These are phyloP conservation scores for Apocrypta bakeri DNA, from an alignment of 1,140 invertebrate species.

Conservation along the genomic window DNA sequence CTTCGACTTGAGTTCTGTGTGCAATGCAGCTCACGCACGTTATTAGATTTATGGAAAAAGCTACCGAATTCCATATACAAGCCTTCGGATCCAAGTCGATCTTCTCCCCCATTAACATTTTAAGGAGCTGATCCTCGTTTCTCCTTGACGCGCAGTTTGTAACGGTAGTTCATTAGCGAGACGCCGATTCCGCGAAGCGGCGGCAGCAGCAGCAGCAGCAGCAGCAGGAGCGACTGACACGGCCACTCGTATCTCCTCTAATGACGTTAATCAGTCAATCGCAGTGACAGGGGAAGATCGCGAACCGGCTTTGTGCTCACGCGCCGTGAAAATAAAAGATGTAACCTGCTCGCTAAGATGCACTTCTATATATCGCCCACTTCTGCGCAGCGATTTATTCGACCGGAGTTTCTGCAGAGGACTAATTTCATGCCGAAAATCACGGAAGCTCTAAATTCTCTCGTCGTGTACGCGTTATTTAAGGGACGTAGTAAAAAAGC, in stretches of 20 bases:
- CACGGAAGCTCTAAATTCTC: not conserved
- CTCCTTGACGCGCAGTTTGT: not conserved
- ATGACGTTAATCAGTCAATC: constrained; percentile 63
- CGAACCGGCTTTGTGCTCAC: constrained; percentile 6
- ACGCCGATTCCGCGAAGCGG: not conserved
- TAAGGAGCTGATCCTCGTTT: constrained; percentile 46
- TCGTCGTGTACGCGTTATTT: not conserved
- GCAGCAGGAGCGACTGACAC: not conserved
- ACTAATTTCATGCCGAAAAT: not conserved
- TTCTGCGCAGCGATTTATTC: no score
- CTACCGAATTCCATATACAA: constrained; percentile 61
- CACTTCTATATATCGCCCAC: not conserved
- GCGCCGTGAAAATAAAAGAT: constrained; percentile 2
- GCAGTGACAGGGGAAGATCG: constrained; percentile 51
- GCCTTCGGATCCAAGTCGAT: not conserved
- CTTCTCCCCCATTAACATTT: constrained; percentile 55
- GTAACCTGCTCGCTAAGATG: not conserved
- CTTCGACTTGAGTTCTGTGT: not conserved
- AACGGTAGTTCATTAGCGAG: constrained; percentile 34
- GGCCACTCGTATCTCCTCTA: constrained; percentile 47
- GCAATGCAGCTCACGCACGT: constrained; percentile 37
- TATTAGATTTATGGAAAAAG: constrained; percentile 54
- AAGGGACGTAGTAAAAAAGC: not conserved
- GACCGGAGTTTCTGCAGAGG: no score
- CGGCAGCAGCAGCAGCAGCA: not conserved